Percentiles rank a stretch among this genome's conserved stretches.
These are phyloP conservation scores for Hyposoter didymator DNA, from an alignment of 2,888 invertebrate species.

Conservation along the genomic window DNA sequence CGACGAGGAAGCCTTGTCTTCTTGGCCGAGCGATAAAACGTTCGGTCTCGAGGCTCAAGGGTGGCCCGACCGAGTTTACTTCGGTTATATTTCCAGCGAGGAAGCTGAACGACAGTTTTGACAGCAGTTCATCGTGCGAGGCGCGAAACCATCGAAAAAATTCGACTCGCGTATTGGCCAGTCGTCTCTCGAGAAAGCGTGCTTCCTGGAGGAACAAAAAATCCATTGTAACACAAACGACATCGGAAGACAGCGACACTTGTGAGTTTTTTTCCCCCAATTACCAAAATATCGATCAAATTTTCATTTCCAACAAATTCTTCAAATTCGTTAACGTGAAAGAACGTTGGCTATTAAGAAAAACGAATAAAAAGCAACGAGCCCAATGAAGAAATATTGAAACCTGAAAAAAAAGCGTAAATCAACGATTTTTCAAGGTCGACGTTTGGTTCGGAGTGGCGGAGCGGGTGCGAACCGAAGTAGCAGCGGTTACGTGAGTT, in stretches of 20 bases:
- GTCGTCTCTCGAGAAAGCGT: slow-evolving; percentile 78
- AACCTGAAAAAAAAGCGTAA: neutral
- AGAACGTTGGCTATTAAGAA: too few relatives aligned
- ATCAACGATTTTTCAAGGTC: slow-evolving; percentile 70
- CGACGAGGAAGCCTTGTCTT: slow-evolving; percentile 79
- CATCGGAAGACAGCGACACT: slow-evolving; percentile 83
- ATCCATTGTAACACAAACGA: slow-evolving; percentile 77
- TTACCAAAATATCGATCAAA: neutral
- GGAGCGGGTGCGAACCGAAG: slow-evolving; percentile 82
- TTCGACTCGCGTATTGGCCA: slow-evolving; percentile 74
- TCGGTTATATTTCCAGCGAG: slow-evolving; percentile 83
- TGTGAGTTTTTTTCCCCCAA: slow-evolving; percentile 74
- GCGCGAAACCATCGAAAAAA: slow-evolving; percentile 79
- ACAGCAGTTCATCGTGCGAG: slow-evolving; percentile 82
- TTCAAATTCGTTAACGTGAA: neutral
- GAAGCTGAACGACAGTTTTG: slow-evolving; percentile 81
- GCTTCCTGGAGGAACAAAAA: slow-evolving; percentile 77
- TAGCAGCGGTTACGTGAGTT: slow-evolving; percentile 91
- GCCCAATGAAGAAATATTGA: neutral
- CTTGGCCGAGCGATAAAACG: slow-evolving; percentile 82
- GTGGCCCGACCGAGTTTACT: slow-evolving; percentile 83
- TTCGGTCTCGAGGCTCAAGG: slow-evolving; percentile 81
- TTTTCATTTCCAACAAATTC: neutral
- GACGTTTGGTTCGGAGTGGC: slow-evolving; percentile 72
- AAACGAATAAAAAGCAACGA: neutral